Evolutionary conservation across 2,888 invertebrate genomes (phyloP).

Genomic region (Bibio marci): DNA sequence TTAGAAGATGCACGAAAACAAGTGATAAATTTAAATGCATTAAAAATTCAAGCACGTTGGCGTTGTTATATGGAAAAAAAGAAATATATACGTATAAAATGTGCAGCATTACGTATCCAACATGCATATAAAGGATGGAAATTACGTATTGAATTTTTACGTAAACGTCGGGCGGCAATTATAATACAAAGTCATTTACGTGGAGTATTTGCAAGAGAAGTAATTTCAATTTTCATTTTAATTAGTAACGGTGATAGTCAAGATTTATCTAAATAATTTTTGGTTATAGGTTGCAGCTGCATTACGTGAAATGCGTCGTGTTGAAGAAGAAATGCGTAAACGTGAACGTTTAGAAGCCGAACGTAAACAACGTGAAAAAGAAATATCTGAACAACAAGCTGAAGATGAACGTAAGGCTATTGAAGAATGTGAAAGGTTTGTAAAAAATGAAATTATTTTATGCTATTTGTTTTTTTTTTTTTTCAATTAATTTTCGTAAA

Average conservation of each 20-base stretch:
- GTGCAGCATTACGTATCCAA: constrained; percentile 58
- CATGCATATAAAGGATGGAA: constrained; percentile 77
- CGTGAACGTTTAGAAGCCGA: constrained; percentile 57
- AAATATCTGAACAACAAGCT: constrained; percentile 29
- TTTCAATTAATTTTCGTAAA: no score
- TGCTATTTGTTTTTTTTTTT: no score
- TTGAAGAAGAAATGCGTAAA: constrained; percentile 72
- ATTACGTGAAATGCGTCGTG: constrained; percentile 67
- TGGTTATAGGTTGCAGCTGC: constrained; percentile 48
- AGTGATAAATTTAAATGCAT: constrained; percentile 49
- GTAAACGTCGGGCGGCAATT: constrained; percentile 64
- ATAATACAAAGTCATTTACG: constrained; percentile 73
- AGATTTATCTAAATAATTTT: background rate
- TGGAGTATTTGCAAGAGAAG: constrained; percentile 82
- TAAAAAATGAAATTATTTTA: no score
- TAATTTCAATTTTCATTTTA: constrained; percentile 15
- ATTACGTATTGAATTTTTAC: constrained; percentile 60
- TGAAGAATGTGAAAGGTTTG: constrained; percentile 45
- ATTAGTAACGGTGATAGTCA: background rate
- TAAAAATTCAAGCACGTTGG: constrained; percentile 63
- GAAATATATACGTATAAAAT: constrained; percentile 45
- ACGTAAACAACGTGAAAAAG: constrained; percentile 39
- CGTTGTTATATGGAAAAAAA: constrained; percentile 44
- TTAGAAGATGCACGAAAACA: constrained; percentile 62
- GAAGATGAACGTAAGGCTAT: constrained; percentile 35